Evolutionary conservation across 2,797 vertebrate species (phyloP).

Genomic region (Hoplostethus atlanticus): DNA sequence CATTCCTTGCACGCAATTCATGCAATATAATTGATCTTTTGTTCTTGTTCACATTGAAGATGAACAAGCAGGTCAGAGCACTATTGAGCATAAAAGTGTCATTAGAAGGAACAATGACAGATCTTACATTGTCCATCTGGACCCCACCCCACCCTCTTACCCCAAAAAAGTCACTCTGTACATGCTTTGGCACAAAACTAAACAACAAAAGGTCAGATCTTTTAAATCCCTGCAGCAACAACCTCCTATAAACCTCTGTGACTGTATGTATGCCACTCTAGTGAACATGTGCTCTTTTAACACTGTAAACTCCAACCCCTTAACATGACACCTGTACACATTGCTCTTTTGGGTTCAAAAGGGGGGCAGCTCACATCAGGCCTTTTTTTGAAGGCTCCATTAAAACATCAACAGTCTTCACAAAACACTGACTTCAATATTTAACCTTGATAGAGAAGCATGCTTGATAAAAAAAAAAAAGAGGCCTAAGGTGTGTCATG

Average conservation of each 20-base stretch:
- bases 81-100: too few species aligned
- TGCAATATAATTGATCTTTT: too few species aligned
- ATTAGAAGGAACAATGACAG: too few species aligned
- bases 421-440: background rate
- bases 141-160: background rate
- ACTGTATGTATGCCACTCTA: background rate
- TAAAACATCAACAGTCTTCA: background rate
- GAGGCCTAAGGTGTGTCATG: slow-evolving; percentile 31
- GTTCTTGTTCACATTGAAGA: too few species aligned
- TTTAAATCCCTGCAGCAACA: too few species aligned
- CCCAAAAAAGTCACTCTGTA: background rate
- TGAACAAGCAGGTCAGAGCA: too few species aligned
- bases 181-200: too few species aligned
- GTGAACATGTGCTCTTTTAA: background rate
- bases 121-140: too few species aligned
- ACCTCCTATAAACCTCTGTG: too few species aligned
- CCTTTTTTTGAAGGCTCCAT: background rate
- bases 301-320: background rate
- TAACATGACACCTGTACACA: background rate
- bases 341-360: slow-evolving; percentile 2
- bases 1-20: too few species aligned
- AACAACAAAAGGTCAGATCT: too few species aligned
- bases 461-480: slow-evolving; percentile 34
- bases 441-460: slow-evolving; percentile 1
- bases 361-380: background rate